Conservation (phyloP, 2,888 invertebrate species). For the Dryococelus australis region DNA sequence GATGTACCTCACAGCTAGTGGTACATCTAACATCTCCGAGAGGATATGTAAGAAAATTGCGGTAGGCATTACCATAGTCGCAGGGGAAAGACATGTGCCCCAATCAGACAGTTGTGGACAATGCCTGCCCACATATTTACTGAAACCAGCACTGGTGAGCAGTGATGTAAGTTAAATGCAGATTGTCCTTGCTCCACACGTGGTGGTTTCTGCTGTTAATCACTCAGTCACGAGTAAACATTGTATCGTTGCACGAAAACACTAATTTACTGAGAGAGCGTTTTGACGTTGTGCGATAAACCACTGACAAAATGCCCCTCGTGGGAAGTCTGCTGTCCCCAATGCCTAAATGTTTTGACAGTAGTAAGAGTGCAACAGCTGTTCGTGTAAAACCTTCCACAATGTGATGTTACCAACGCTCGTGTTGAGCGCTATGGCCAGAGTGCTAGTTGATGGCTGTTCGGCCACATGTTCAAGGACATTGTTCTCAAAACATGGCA, state of each 20-base stretch:
- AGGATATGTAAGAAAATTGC: not conserved
- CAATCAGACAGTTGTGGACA: not conserved
- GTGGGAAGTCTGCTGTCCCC: not conserved
- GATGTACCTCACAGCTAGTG: not conserved
- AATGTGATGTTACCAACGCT: not conserved
- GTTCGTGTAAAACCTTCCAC: too few species aligned
- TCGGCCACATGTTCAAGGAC: too few species aligned
- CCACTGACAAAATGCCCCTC: not conserved
- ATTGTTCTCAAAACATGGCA: not conserved
- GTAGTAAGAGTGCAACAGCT: not conserved
- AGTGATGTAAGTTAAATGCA: not conserved
- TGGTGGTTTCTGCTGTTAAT: not conserved
- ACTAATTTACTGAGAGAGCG: too few species aligned
- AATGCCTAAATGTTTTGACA: not conserved
- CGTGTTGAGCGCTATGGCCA: not conserved
- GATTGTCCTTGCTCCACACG: slow-evolving; percentile 11
- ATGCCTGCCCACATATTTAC: not conserved
- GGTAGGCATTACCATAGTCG: not conserved
- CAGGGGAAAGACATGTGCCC: not conserved
- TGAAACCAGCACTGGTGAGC: not conserved
- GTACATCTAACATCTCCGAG: not conserved
- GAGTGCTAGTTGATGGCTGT: slow-evolving; percentile 5
- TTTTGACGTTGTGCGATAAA: not conserved
- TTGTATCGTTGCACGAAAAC: not conserved
- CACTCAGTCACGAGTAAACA: not conserved